A percentile compares a stretch with the other conserved stretches of the same genome.
Conservation (phyloP, 2,888 invertebrate species). For the Chalcis sispes region DNA sequence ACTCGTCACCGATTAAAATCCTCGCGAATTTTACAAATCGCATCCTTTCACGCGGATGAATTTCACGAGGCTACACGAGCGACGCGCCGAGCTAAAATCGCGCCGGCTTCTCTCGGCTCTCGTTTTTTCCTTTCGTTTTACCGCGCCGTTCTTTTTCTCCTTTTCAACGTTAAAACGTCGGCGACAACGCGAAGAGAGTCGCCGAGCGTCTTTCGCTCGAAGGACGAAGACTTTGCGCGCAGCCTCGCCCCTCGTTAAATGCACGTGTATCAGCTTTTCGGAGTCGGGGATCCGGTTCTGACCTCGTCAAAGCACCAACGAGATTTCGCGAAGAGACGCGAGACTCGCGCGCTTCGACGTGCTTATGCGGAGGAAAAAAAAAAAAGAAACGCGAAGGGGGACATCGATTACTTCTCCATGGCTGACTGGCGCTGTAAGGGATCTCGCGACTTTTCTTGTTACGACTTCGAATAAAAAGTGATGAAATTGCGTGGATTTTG, state of each 20-base stretch:
- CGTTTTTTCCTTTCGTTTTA: no score
- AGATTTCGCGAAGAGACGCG: constrained; percentile 10
- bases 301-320: constrained; percentile 50
- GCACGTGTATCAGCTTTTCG: constrained; percentile 39
- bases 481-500: constrained; percentile 18
- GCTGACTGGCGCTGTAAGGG: neutral
- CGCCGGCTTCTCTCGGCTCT: no score
- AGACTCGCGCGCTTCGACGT: no score
- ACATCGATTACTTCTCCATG: constrained; percentile 26
- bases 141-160: neutral
- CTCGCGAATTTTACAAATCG: neutral
- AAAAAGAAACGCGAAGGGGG: constrained; percentile 4
- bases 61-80: no score
- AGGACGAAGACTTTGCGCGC: constrained; percentile 25
- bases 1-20: neutral
- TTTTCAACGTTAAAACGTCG: neutral
- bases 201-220: neutral
- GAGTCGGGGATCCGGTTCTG: constrained; percentile 43
- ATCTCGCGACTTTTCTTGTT: constrained; percentile 30
- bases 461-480: constrained; percentile 42
- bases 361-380: neutral
- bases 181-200: constrained; percentile 3
- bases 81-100: no score
- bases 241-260: constrained; percentile 43
- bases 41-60: no score